A percentile compares a stretch with the other conserved stretches of the same genome.
Conservation (phyloP, 1,140 invertebrate genomes). For the Rhagoletis zephyria region DNA sequence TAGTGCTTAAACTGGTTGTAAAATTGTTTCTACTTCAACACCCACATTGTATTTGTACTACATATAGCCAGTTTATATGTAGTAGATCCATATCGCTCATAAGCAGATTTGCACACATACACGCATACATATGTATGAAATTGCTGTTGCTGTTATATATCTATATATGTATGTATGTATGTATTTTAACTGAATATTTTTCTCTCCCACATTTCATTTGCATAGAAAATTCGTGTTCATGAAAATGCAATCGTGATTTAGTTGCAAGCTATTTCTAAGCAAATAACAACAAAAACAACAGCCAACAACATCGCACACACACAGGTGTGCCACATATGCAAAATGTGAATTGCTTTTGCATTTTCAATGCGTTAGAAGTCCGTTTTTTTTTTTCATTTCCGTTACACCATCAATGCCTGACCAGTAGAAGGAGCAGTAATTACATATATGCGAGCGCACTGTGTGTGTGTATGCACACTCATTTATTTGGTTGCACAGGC, state of each 20-base stretch:
- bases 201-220: background rate
- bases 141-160: background rate
- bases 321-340: background rate
- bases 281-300: background rate
- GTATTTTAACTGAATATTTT: background rate
- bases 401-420: constrained; percentile 7
- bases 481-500: background rate
- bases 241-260: constrained; percentile 13
- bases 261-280: constrained; percentile 2
- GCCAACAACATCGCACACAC: background rate
- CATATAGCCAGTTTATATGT: background rate
- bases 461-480: background rate
- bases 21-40: background rate
- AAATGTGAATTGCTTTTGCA: constrained; percentile 13
- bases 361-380: constrained; percentile 40
- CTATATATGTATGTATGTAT: background rate
- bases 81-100: background rate
- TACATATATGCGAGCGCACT: background rate
- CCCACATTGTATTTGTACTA: background rate
- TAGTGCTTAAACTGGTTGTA: background rate
- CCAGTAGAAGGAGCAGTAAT: background rate
- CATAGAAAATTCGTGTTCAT: constrained; percentile 23
- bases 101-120: background rate
- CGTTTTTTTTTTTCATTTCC: constrained; percentile 21
- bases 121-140: background rate